phyloP scores from a whole-genome alignment of 2,113 vertebrate species.

The Bothrops jararaca region DNA sequence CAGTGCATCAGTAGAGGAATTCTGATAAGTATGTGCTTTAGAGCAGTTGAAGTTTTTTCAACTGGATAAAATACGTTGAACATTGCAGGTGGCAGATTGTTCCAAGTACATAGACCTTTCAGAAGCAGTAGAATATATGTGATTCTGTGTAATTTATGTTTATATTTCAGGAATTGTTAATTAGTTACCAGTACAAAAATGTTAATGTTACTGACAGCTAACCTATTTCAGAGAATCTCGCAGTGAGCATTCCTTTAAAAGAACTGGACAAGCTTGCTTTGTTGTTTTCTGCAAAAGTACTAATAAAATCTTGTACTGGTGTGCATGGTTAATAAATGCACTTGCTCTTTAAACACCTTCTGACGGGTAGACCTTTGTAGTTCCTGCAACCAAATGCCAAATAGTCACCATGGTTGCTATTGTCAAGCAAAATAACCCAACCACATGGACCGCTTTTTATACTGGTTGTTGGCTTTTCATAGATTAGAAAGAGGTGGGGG shows the following conservation, averaged over 20 bases:
- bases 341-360: background rate
- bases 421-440: background rate
- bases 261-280: background rate
- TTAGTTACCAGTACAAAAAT: background rate
- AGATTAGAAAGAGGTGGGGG: background rate
- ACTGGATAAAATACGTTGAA: background rate
- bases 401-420: slow-evolving; percentile 28
- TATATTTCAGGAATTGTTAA: background rate
- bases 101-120: background rate
- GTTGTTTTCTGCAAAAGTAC: background rate
- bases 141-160: background rate
- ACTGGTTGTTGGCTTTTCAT: slow-evolving; percentile 8
- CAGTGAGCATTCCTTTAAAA: background rate
- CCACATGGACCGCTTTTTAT: background rate
- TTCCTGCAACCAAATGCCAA: background rate
- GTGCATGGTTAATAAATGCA: background rate
- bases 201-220: background rate
- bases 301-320: background rate
- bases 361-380: background rate
- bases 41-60: background rate
- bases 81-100: background rate
- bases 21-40: background rate
- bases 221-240: background rate
- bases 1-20: background rate
- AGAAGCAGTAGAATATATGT: background rate